A percentile compares a stretch with the other conserved stretches of the same genome.
phyloP scores from a whole-genome alignment of 2,888 invertebrate genomes.

The Electrophaes corylata region DNA sequence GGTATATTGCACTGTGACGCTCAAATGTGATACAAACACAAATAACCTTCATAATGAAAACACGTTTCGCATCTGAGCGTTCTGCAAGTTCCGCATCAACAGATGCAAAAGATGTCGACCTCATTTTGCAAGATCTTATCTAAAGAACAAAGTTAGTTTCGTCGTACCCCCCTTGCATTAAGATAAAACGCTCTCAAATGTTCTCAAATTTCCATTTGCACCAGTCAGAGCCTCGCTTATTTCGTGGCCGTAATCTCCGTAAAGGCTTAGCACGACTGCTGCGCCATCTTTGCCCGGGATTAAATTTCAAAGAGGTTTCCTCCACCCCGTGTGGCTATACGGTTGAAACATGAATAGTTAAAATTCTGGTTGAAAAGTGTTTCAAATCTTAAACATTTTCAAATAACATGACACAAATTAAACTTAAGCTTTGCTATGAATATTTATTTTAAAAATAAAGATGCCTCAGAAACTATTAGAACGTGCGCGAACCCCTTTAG shows the following conservation, averaged over 20 bases:
- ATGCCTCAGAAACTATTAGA: too few relatives aligned
- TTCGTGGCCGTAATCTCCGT: constrained; percentile 55
- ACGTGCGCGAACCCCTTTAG: too few relatives aligned
- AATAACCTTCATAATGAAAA: constrained; percentile 2
- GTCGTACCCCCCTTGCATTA: constrained; percentile 20
- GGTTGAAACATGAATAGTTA: constrained; percentile 9
- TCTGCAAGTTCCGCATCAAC: constrained; percentile 1
- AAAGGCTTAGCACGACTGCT: constrained; percentile 56
- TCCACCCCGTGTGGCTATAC: not conserved
- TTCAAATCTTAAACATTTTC: not conserved
- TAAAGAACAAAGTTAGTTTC: constrained; percentile 22
- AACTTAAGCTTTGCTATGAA: too few relatives aligned
- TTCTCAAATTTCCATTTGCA: constrained; percentile 35
- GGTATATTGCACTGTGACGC: too few relatives aligned
- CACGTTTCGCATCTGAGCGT: not conserved
- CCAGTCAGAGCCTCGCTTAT: constrained; percentile 45
- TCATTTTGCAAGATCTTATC: constrained; percentile 20
- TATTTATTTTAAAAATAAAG: too few relatives aligned
- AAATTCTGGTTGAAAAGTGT: not conserved
- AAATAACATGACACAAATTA: too few relatives aligned
- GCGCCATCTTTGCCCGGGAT: constrained; percentile 64
- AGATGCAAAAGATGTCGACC: constrained; percentile 10
- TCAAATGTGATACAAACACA: not conserved
- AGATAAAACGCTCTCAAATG: constrained; percentile 9
- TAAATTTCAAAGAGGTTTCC: constrained; percentile 65